These are phyloP conservation scores for Sitodiplosis mosellana DNA, from an alignment of 1,140 invertebrate species.

Conservation along the genomic window DNA sequence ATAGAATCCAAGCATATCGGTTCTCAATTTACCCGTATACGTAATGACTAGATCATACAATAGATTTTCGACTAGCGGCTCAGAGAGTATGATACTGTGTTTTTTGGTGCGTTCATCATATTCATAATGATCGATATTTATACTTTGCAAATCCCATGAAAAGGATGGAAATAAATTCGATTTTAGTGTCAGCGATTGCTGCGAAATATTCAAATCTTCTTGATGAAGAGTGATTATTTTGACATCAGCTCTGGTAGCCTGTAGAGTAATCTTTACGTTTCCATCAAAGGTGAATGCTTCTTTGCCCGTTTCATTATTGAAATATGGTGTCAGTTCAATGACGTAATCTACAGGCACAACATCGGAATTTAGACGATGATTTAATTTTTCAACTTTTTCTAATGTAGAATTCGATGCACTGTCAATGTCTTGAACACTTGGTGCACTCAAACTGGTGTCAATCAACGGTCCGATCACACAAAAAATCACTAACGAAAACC, in stretches of 20 bases:
- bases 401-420: background rate
- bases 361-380: conserved; percentile 36
- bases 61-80: conserved; percentile 13
- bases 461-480: too few relatives aligned
- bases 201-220: conserved; percentile 31
- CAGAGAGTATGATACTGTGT: conserved; percentile 18
- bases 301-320: conserved; percentile 27
- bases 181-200: conserved; percentile 20
- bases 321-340: conserved; percentile 36
- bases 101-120: conserved; percentile 14
- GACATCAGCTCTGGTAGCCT: conserved; percentile 13
- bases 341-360: conserved; percentile 43
- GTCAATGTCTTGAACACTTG: too few relatives aligned
- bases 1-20: conserved; percentile 60
- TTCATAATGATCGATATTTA: conserved; percentile 7
- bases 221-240: conserved; percentile 40
- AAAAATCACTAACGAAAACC: too few relatives aligned
- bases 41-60: conserved; percentile 27
- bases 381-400: background rate
- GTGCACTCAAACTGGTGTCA: too few relatives aligned
- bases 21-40: conserved; percentile 32
- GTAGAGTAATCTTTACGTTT: conserved; percentile 31
- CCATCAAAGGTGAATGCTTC: conserved; percentile 40
- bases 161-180: conserved; percentile 7
- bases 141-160: conserved; percentile 13